Evolutionary conservation across 2,797 vertebrate genomes (phyloP), one percentile per base, ranked within the genome.

Genomic region (Hoplostethus mediterraneus): DNA sequence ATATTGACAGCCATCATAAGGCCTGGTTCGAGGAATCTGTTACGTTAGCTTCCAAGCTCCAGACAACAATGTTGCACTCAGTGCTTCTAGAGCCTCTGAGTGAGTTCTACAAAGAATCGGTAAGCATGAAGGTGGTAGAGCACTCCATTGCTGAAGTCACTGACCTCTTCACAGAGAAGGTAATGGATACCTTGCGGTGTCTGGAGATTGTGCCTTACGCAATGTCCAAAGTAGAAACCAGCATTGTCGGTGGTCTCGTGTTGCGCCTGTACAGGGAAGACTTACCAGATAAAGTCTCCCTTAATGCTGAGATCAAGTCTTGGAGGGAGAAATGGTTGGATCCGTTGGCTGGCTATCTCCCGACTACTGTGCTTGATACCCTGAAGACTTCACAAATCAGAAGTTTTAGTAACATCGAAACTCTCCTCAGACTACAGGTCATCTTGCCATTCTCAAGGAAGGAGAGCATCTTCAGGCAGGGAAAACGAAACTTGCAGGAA

Each of bases 151-250:
- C 82, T 16, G 94, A 96, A 89, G 77, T 95, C 1, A 79, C 90
- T 0, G 91, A 93, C 74, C 91, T 96, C 68, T 95, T 94, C 75
- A 87, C 92, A 21, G 93, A 94, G 21, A 91, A 89, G 70, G 90
- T 93, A 30, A 73, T 93, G 71, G 92, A 93, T 71, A 93, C 92
- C 5, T 74, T 95, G 83, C 87, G 79, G 86, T 95, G 94, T 91
- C 87, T 95, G 91, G 94, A 95, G 94, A 93, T 96, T 84, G 95
- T 96, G 94, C 95, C 95, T 95, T 95, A 95, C 47, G 95, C 94
- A 88, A 92, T 95, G 92, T 94, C 94, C 77, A 93, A 94, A 90
- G 89, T 91, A 52, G 93, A 95, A 86, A 94, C 89, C 79, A 91
- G 88, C 87, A 89, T 91, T 78, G 82, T 89, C 8, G 91, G 94